Evolutionary conservation across 2,113 vertebrate genomes (phyloP).

Genomic region (Hiodon tergisus): DNA sequence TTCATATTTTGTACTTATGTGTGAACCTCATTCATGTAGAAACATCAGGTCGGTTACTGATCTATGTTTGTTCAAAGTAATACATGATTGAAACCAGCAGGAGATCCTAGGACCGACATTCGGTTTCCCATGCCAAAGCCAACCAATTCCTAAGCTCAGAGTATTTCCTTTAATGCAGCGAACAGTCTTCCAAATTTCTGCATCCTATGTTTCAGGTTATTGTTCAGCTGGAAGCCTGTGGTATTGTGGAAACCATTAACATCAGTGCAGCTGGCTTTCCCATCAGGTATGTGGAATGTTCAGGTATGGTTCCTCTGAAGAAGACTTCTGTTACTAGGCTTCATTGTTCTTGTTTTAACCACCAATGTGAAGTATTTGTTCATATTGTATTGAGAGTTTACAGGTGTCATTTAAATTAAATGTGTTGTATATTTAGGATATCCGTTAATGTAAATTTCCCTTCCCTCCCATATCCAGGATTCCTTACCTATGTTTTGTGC

Average conservation of each 20-base stretch:
- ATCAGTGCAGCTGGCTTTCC: conserved; percentile 96
- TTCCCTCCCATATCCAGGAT: conserved; percentile 60
- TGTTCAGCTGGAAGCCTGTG: conserved; percentile 86
- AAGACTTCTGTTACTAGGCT: no score
- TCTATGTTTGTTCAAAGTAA: background rate
- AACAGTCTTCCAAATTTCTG: background rate
- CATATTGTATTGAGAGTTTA: conserved; percentile 18
- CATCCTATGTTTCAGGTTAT: conserved; percentile 69
- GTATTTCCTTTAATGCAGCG: no score
- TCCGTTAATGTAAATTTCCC: background rate
- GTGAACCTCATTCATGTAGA: background rate
- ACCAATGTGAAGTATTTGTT: background rate
- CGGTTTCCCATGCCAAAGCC: no score
- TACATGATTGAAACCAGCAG: background rate
- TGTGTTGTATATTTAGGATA: background rate
- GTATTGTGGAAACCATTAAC: conserved; percentile 89
- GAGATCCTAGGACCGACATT: background rate
- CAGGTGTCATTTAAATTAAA: background rate
- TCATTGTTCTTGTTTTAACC: background rate
- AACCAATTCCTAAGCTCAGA: no score
- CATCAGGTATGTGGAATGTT: conserved; percentile 64
- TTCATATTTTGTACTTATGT: background rate
- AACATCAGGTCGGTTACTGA: background rate
- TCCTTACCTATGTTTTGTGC: conserved; percentile 70
- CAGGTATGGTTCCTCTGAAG: no score